Evolutionary conservation across 1,140 invertebrate genomes (phyloP).

Genomic region (Belonocnema kinseyi): DNA sequence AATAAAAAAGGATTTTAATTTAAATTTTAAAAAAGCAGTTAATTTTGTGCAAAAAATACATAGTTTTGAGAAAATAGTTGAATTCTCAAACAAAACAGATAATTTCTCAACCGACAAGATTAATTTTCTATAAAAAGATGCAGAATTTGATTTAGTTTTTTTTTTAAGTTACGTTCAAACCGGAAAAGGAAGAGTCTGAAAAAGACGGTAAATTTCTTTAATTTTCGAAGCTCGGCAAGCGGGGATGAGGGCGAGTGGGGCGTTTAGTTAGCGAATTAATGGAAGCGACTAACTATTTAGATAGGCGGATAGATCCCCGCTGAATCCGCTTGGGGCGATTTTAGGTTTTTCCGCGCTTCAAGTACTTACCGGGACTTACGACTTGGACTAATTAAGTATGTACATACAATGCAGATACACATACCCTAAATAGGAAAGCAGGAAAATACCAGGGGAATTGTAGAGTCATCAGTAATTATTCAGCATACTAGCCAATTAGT

Average conservation of each 20-base stretch:
- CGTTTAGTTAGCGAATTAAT: constrained; percentile 58
- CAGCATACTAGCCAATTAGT: background rate
- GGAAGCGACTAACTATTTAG: constrained; percentile 62
- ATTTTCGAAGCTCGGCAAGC: background rate
- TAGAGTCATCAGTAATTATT: background rate
- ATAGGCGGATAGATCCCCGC: constrained; percentile 56
- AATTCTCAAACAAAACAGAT: no score
- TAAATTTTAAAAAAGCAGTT: no score
- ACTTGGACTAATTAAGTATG: background rate
- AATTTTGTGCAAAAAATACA: no score
- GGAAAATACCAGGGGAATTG: constrained; percentile 32
- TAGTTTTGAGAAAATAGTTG: no score
- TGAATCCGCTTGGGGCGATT: constrained; percentile 44
- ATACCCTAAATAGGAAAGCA: background rate
- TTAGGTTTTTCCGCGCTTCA: constrained; percentile 43
- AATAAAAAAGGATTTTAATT: no score
- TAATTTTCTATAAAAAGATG: no score
- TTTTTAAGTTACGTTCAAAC: background rate
- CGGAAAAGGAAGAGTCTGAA: background rate
- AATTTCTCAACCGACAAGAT: no score
- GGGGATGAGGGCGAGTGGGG: constrained; percentile 17
- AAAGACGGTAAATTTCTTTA: background rate
- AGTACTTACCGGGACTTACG: constrained; percentile 33
- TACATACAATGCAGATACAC: constrained; percentile 19
- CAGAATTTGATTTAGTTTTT: no score